Conservation (phyloP, 2,888 invertebrate genomes). For the Andrena minutula region DNA sequence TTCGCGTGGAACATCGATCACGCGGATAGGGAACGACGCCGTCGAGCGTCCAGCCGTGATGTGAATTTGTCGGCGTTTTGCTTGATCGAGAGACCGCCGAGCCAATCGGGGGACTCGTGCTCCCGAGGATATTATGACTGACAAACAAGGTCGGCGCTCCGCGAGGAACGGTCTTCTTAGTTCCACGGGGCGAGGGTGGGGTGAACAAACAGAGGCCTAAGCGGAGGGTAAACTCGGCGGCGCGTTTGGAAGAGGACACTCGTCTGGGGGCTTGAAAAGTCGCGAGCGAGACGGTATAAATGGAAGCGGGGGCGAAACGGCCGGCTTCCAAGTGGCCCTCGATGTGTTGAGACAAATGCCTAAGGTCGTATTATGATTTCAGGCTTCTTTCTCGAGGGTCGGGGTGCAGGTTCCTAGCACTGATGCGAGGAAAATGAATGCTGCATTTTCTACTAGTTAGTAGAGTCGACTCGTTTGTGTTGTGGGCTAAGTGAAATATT, state of each 20-base stretch:
- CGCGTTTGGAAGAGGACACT: conserved; percentile 22
- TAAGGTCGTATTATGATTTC: conserved; percentile 19
- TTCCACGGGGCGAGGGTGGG: conserved; percentile 22
- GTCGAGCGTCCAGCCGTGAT: conserved; percentile 16
- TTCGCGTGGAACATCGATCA: conserved; percentile 56
- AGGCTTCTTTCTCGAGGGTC: neutral
- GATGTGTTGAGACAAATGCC: conserved; percentile 48
- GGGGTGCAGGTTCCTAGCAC: no score
- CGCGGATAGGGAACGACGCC: conserved; percentile 3
- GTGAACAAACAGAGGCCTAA: conserved; percentile 56
- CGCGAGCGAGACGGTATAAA: conserved; percentile 31
- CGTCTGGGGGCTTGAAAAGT: conserved; percentile 29
- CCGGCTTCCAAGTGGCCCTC: conserved; percentile 1
- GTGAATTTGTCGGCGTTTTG: conserved; percentile 49
- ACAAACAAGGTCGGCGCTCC: conserved; percentile 53
- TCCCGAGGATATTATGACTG: conserved; percentile 63
- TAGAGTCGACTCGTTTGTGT: no score
- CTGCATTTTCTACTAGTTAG: no score
- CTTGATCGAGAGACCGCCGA: conserved; percentile 22
- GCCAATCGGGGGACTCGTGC: conserved; percentile 9
- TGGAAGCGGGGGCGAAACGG: conserved; percentile 3
- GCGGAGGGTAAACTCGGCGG: conserved; percentile 53
- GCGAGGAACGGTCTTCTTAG: conserved; percentile 30
- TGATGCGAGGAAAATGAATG: neutral
- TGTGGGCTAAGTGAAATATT: no score